Base-by-base conservation (phyloP, 2,113 vertebrate genomes). In the Rhizomys pruinosus region DNA sequence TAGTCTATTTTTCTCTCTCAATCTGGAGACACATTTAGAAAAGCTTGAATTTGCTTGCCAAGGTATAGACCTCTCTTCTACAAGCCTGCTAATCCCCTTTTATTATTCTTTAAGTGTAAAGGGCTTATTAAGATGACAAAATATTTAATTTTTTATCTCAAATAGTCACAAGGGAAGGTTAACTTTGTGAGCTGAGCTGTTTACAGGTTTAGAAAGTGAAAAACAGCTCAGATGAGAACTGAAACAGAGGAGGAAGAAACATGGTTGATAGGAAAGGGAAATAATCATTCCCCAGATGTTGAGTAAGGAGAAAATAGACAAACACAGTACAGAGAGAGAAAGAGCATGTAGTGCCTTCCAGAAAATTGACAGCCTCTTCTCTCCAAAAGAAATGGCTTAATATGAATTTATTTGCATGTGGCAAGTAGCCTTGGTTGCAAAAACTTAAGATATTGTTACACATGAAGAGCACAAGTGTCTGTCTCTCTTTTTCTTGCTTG, bases 71-170 rank as follows among this genome's bases (percentile, higher is more conserved):
- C 77, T 71, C 13, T 78, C 44, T 57, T 88, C 77, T n/a, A 69
- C 47, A 10, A 69, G 32, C 37, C 73, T 73, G 15, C 23, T 68
- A 81, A 80, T 72, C 20, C 42, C 79, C 39, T 37, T 79, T 34
- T 85, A 63, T 61, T 64, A 71, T 37, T 71, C n/a, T 55, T 42
- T 66, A 27, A 69, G 34, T 85, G 29, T 55, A 57, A 5, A n/a
- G 6, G n/a, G n/a, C n/a, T n/a, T 2, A 42, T 37, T 90, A 82
- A 93, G 42, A 57, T 61, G 25, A 93, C 39, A 61, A 73, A 76
- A 8, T 25, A 22, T 80, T 91, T 82, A 87, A 72, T 34, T 90
- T 91, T n/a, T 94, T 69, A 90, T 95, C 97, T 96, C 89, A 96
- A 0, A 92, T 76, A 90, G 69, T 55, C 47, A 86, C 2, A 84